Conservation (phyloP, 2,888 invertebrate genomes). For the Coleophora flavipennella region DNA sequence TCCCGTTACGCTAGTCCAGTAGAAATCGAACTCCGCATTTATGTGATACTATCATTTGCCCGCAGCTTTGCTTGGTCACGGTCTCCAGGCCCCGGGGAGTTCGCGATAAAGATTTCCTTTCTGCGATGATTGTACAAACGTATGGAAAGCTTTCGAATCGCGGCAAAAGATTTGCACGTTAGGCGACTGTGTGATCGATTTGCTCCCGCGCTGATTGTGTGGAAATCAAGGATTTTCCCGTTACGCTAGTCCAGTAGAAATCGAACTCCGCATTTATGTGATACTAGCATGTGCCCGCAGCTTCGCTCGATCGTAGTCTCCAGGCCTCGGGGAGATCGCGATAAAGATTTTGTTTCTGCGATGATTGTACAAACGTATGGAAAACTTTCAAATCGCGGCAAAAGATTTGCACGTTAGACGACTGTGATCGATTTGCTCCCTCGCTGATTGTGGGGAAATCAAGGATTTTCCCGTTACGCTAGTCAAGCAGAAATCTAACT, state of each 20-base stretch:
- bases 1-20: too few relatives aligned
- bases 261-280: too few relatives aligned
- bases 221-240: too few relatives aligned
- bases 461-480: too few relatives aligned
- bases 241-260: too few relatives aligned
- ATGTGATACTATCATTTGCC: too few relatives aligned
- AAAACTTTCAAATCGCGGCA: constrained; percentile 25
- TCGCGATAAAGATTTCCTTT: constrained; percentile 30
- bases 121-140: constrained; percentile 46
- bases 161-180: constrained; percentile 17
- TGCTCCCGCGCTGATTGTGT: too few relatives aligned
- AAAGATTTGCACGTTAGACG: constrained; percentile 15
- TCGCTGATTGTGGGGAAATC: too few relatives aligned
- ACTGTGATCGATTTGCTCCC: constrained; percentile 24
- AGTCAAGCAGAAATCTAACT: too few relatives aligned
- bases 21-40: too few relatives aligned
- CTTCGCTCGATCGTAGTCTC: not conserved
- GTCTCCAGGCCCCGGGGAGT: not conserved
- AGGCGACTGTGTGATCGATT: constrained; percentile 29
- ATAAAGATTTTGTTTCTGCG: constrained; percentile 33
- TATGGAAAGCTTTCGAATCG: constrained; percentile 28
- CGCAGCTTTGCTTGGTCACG: too few relatives aligned
- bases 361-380: constrained; percentile 48
- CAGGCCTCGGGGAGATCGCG: not conserved
- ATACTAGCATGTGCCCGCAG: too few relatives aligned